Conservation (phyloP, 2,797 vertebrate species). For the Cygnus olor region DNA sequence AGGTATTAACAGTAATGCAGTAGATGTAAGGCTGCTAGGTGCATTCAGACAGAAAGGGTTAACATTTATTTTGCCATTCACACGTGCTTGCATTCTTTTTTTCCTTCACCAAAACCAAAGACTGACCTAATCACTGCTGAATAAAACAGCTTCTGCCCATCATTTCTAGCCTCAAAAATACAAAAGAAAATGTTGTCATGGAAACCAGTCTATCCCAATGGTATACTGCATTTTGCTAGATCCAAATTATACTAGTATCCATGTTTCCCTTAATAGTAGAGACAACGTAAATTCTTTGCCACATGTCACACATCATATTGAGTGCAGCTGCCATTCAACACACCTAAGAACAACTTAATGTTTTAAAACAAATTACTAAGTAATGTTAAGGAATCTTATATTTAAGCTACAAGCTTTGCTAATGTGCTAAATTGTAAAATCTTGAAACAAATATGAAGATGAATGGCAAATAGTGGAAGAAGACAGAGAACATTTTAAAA, state of each 20-base stretch:
- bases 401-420: not conserved
- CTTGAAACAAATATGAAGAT: not conserved
- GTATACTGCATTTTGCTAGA: slow-evolving; percentile 29
- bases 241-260: not conserved
- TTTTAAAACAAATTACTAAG: not conserved
- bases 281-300: not conserved
- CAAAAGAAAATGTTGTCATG: slow-evolving; percentile 72
- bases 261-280: not conserved
- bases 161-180: slow-evolving; percentile 59
- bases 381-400: not conserved
- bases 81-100: not conserved
- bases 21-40: not conserved
- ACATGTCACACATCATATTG: not conserved
- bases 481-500: not conserved
- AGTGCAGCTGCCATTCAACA: not conserved
- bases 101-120: not conserved
- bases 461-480: not conserved
- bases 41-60: not conserved
- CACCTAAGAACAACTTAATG: not conserved
- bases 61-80: not conserved
- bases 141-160: slow-evolving; percentile 58
- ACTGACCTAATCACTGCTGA: slow-evolving; percentile 42
- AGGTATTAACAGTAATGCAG: not conserved
- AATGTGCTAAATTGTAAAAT: not conserved
- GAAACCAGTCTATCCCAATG: slow-evolving; percentile 76